Base-by-base conservation (phyloP, 2,797 vertebrate species). In the Cephalopachus bancanus region DNA sequence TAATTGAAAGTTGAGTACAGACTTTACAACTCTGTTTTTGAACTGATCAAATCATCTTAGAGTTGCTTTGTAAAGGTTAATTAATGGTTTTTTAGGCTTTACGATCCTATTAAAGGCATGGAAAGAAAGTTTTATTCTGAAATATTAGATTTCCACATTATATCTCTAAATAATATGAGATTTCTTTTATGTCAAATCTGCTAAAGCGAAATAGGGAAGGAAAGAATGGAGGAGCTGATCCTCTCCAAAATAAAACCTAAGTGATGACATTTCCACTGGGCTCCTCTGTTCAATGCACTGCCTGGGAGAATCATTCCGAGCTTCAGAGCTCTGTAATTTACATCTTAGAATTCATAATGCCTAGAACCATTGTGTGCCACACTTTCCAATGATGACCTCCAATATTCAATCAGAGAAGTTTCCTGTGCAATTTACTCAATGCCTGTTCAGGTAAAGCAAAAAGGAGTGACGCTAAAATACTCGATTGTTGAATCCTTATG, bases 311-410 rank as follows among this genome's bases (percentile, higher is more conserved):
- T 97, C 97, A 97, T 97, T 97, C 93, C 93, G 93, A 96, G 97
- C 97, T 98, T 98, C 96, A 98, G 97, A 98, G 92, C 88, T 97
- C 91, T 64, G 53, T 97, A 93, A 98, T 98, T 98, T 98, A 97
- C 97, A 98, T 98, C 98, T 97, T 97, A 98, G 98, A 98, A 97
- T 98, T 98, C 95, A 97, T 89, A 98, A 96, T 97, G 97, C 90
- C 97, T 87, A 57, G 95, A 97, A 97, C 98, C 94, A 91, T 89
- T 97, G 93, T 97, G 90, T 95, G 96, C 93, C 97, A 59, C 59
- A 51, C 93, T 97, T 94, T 92, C 92, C 80, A 86, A 96, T 95
- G 96, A 97, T 97, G 97, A 98, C 98, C 97, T 98, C 97, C 97
- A 97, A 65, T 1, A 2, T 80, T 97, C 97, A 97, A 96, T 97